Conservation (phyloP, 2,888 invertebrate species). For the Cheilosia scutellata region DNA sequence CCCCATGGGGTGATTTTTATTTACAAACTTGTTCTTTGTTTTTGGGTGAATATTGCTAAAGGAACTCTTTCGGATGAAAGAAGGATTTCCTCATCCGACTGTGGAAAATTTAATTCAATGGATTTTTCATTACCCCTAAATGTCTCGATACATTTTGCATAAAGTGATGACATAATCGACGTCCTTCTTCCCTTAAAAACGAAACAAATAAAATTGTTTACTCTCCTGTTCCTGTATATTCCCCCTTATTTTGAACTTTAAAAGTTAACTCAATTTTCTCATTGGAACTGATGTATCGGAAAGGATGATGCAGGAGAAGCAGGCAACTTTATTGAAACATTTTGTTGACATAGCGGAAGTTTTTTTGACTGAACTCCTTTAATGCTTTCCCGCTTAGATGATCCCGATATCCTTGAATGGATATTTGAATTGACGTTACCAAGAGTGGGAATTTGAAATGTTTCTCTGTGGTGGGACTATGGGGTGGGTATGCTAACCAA, state of each 20-base stretch:
- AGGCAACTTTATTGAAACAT: constrained; percentile 50
- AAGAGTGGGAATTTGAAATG: background rate
- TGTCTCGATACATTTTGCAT: constrained; percentile 39
- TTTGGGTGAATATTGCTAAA: constrained; percentile 20
- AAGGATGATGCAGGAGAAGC: background rate
- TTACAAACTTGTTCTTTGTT: constrained; percentile 30
- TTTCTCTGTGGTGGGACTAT: background rate
- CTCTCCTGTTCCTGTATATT: background rate
- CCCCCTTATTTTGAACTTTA: constrained; percentile 14
- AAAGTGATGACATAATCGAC: constrained; percentile 60
- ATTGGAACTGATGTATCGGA: constrained; percentile 36
- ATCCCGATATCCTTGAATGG: constrained; percentile 34
- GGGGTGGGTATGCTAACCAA: background rate
- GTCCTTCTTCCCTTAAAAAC: constrained; percentile 9
- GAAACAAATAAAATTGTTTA: constrained; percentile 56
- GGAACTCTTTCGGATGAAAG: constrained; percentile 29
- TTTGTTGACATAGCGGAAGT: constrained; percentile 60
- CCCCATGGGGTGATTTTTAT: constrained; percentile 12
- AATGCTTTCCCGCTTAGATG: constrained; percentile 54
- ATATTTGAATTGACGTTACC: constrained; percentile 15
- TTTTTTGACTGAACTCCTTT: constrained; percentile 46
- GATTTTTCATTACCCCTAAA: constrained; percentile 73
- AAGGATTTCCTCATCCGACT: constrained; percentile 33
- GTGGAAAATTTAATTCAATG: constrained; percentile 72
- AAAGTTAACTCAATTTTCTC: constrained; percentile 58